Evolutionary conservation across 2,797 vertebrate genomes (phyloP).

Genomic region (Coracias cyanogaster): DNA sequence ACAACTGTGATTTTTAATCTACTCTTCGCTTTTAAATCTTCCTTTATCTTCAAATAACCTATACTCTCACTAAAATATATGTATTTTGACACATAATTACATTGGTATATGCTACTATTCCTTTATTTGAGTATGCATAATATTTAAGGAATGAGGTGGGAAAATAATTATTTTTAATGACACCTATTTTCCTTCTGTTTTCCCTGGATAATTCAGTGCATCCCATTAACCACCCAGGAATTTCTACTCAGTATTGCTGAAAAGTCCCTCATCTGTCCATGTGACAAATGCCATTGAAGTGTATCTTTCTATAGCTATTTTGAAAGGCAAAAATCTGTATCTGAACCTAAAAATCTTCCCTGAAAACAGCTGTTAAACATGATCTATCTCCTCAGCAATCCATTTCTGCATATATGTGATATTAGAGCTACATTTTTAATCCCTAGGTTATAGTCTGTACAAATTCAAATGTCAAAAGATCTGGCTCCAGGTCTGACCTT

Average conservation of each 20-base stretch:
- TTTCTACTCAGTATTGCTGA: background rate
- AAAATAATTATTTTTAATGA: background rate
- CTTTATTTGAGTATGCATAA: background rate
- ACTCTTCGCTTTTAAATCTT: background rate
- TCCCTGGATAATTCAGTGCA: background rate
- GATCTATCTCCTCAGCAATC: background rate
- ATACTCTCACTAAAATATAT: background rate
- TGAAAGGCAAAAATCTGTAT: background rate
- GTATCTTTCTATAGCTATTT: background rate
- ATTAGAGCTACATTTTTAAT: background rate
- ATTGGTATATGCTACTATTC: background rate
- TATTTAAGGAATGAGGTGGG: background rate
- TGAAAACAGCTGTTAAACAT: background rate
- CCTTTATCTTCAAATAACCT: background rate
- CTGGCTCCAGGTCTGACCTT: background rate
- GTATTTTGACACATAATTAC: background rate
- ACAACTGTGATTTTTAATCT: background rate
- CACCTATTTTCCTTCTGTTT: background rate
- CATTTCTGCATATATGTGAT: fast-evolving
- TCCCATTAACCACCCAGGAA: background rate
- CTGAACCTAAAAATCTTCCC: background rate
- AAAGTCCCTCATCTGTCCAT: background rate
- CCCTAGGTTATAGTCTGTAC: background rate
- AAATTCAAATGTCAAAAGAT: background rate
- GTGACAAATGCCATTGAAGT: background rate